phyloP scores from a whole-genome alignment of 1,140 invertebrate species.

The Camponotus floridanus region DNA sequence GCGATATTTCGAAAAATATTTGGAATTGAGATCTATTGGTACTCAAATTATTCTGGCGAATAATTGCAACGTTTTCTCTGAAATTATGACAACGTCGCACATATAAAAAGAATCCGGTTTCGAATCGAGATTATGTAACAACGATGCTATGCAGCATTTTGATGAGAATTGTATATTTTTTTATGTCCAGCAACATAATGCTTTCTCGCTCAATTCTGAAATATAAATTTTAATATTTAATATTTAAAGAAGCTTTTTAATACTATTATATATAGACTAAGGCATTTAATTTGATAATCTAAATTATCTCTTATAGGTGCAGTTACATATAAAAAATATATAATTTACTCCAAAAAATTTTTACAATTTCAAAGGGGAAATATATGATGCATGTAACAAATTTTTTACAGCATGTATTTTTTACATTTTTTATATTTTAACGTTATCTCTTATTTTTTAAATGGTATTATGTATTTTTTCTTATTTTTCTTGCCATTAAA shows the following conservation, averaged over 20 bases:
- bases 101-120: slow-evolving; percentile 66
- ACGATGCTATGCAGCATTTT: slow-evolving; percentile 59
- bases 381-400: no score
- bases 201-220: neutral
- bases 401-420: no score
- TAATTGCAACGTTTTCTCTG: slow-evolving; percentile 57
- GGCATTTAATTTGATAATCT: no score
- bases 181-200: neutral
- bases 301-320: no score
- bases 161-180: neutral
- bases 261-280: neutral
- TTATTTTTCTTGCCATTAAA: no score
- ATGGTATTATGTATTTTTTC: no score
- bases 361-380: no score
- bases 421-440: no score
- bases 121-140: slow-evolving; percentile 66
- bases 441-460: no score
- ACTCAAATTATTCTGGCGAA: neutral
- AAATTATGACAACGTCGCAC: slow-evolving; percentile 44
- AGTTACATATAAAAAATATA: no score
- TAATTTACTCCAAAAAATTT: no score
- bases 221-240: neutral
- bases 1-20: slow-evolving; percentile 30
- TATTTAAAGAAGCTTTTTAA: neutral
- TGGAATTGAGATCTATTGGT: neutral